These are phyloP conservation scores for Neotoma lepida DNA, from an alignment of 2,113 vertebrate species.

Conservation along the genomic window DNA sequence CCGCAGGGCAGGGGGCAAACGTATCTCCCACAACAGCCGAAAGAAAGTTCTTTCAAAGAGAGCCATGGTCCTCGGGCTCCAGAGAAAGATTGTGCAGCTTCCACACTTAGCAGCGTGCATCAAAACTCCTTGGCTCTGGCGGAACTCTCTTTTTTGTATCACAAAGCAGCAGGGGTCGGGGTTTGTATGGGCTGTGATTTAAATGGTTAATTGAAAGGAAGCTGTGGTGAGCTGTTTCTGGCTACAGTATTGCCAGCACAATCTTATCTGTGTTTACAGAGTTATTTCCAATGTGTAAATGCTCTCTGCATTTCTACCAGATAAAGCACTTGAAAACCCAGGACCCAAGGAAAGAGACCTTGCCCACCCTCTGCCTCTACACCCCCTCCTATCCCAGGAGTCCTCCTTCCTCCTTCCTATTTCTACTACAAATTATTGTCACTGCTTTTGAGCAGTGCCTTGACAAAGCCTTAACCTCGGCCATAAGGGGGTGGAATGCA, in stretches of 20 bases:
- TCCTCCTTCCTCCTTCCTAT: constrained; percentile 63
- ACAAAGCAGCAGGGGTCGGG: constrained; percentile 80
- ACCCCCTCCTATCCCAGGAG: neutral
- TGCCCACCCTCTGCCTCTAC: constrained; percentile 36
- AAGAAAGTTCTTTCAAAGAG: constrained; percentile 80
- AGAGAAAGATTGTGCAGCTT: constrained; percentile 81
- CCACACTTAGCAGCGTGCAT: constrained; percentile 82
- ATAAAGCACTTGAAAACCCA: constrained; percentile 81
- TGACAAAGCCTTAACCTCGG: constrained; percentile 57
- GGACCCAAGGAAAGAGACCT: constrained; percentile 67
- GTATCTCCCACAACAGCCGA: constrained; percentile 67
- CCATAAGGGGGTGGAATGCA: neutral
- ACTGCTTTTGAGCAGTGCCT: too few species aligned
- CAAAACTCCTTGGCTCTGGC: constrained; percentile 80
- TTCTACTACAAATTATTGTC: constrained; percentile 68
- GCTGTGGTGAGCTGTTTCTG: constrained; percentile 80
- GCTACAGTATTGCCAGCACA: constrained; percentile 84
- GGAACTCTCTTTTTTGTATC: constrained; percentile 74
- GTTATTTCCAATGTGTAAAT: constrained; percentile 86
- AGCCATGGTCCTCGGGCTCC: constrained; percentile 76
- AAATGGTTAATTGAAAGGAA: constrained; percentile 88
- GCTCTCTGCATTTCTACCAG: constrained; percentile 82
- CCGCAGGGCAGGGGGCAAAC: neutral
- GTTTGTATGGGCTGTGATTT: constrained; percentile 84
- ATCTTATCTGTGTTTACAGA: constrained; percentile 89